These are phyloP conservation scores for Eristalinus sepulchralis DNA, from an alignment of 2,888 invertebrate genomes.

Conservation along the genomic window DNA sequence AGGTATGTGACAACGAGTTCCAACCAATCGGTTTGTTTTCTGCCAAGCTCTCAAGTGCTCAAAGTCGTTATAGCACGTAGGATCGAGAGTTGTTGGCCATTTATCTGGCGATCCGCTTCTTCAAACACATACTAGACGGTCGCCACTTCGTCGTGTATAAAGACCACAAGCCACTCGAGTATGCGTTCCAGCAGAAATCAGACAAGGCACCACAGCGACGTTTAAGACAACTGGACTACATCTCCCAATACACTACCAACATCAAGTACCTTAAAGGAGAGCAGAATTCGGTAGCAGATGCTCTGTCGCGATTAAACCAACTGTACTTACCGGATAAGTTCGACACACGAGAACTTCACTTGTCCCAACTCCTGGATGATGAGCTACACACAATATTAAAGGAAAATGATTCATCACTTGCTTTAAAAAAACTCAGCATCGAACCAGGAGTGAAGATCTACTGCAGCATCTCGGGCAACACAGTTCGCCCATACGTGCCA, in stretches of 20 bases:
- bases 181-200: conserved; percentile 9
- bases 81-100: conserved; percentile 11
- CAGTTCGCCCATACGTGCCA: conserved; percentile 20
- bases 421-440: conserved; percentile 1
- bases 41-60: not conserved
- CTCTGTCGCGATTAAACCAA: conserved; percentile 29
- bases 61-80: conserved; percentile 8
- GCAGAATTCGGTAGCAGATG: conserved; percentile 24
- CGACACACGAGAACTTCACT: conserved; percentile 1
- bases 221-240: conserved; percentile 25
- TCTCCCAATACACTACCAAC: no score
- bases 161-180: conserved; percentile 19
- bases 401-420: conserved; percentile 9
- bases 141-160: conserved; percentile 20
- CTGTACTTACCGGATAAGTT: conserved; percentile 22
- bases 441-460: conserved; percentile 25
- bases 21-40: conserved; percentile 15
- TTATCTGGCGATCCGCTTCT: conserved; percentile 21
- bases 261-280: conserved; percentile 19
- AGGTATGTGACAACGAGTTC: not conserved
- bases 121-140: conserved; percentile 24
- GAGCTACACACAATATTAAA: conserved; percentile 11
- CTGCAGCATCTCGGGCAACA: conserved; percentile 25
- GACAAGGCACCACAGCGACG: conserved; percentile 12
- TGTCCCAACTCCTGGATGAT: conserved; percentile 4